Conservation (phyloP, 2,113 vertebrate species). For the Microcebus ravelobensis region DNA sequence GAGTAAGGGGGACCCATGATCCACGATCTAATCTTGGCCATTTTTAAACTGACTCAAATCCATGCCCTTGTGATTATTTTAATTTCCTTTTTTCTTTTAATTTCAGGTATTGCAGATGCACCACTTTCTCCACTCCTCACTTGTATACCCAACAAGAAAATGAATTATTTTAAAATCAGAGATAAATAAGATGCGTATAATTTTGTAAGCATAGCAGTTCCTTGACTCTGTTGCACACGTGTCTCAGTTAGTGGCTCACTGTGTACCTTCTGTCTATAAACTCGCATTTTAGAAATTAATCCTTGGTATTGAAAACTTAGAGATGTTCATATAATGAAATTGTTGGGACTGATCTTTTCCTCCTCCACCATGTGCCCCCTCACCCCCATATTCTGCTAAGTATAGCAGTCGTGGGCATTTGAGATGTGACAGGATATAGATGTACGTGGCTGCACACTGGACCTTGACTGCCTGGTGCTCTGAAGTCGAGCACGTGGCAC, state of each 20-base stretch:
- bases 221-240: slow-evolving; percentile 12
- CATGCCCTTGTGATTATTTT: background rate
- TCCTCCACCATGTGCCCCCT: background rate
- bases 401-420: background rate
- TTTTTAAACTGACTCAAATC: slow-evolving; percentile 20
- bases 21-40: background rate
- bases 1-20: background rate
- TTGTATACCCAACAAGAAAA: slow-evolving; percentile 92
- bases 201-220: slow-evolving; percentile 62
- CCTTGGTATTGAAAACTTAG: slow-evolving; percentile 2
- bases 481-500: background rate
- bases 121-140: slow-evolving; percentile 93
- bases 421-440: background rate
- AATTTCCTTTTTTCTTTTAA: slow-evolving; percentile 43
- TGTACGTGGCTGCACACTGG: background rate
- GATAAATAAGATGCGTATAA: slow-evolving; percentile 85
- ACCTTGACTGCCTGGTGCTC: background rate
- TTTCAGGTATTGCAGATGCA: slow-evolving; percentile 91
- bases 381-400: background rate
- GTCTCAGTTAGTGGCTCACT: background rate
- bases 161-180: slow-evolving; percentile 94
- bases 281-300: slow-evolving; percentile 24
- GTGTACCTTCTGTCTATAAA: background rate
- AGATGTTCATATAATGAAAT: background rate
- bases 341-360: background rate